A percentile compares a stretch with the other conserved stretches of the same genome.
Conservation (phyloP, 2,113 vertebrate genomes). For the Calidris pygmaea region DNA sequence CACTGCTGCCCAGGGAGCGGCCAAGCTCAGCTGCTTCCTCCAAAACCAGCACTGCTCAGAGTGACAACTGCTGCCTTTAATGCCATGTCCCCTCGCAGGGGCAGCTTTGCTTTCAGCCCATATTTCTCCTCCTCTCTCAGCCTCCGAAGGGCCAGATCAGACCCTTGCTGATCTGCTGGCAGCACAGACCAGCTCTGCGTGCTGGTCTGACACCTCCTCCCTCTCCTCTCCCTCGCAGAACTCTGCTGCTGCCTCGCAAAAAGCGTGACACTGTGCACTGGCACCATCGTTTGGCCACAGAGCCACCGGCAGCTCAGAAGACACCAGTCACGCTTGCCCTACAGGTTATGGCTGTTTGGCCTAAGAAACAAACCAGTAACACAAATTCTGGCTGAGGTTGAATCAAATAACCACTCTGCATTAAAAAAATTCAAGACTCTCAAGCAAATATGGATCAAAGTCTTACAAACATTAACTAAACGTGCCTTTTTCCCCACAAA, state of each 20-base stretch:
- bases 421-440: background rate
- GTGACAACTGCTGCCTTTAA: background rate
- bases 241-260: background rate
- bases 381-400: background rate
- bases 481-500: background rate
- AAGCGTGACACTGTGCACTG: background rate
- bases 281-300: background rate
- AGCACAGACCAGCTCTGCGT: background rate
- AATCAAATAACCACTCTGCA: background rate
- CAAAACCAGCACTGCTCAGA: background rate
- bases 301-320: background rate
- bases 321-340: background rate
- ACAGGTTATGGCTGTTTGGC: background rate
- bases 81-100: background rate
- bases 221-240: background rate
- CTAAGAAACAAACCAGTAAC: background rate
- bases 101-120: background rate
- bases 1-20: accelerated
- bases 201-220: background rate
- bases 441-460: background rate
- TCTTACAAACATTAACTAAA: background rate
- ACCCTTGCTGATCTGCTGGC: background rate
- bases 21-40: background rate
- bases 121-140: background rate
- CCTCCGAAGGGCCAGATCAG: background rate